Base-by-base conservation (phyloP, 2,797 vertebrate species). In the Chrysolophus pictus region DNA sequence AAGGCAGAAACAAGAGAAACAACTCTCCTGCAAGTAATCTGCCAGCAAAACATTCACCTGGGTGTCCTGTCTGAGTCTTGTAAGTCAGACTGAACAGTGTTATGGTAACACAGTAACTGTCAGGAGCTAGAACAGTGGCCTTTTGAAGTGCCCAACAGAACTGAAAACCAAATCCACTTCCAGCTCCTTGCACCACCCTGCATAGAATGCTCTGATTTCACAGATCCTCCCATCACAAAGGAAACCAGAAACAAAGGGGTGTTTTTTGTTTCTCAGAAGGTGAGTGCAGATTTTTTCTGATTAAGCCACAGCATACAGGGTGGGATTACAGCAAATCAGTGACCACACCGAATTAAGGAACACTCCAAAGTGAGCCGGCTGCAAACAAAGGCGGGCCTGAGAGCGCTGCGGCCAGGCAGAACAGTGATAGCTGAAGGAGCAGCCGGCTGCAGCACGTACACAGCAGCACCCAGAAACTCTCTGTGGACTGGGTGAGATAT, bases 121-220 rank as follows among this genome's bases (percentile, higher is more conserved):
- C 14, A 33, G 31, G 59, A 41, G 31, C 7, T n/a, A 13, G 56
- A 26, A 70, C n/a, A 0, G 0, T 31, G 3, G 6, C 69, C 64
- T 82, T 71, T 49, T 55, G 6, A 88, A 59, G 42, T 10, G 46
- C 44, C 33, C 42, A 39, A 21, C 0, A 56, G 51, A 84, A 78
- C 59, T 55, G 53, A 31, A 55, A 55, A 55, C 53, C 29, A 31
- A 55, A 55, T 29, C 53, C 28, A 31, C 16, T 55, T 31, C 6
- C 10, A 55, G 53, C 53, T 55, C 53, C 53, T 55, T 28, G 51
- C 51, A 29, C 51, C 10, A 28, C 51, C 4, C 65, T 56, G 31
- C 4, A 2, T 5, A 17, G 47, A 71, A 31, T 47, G 49, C 15
- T 24, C 0, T 1, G 12, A 18, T 55, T 13, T 64, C 17, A 6